Evolutionary conservation across 2,888 invertebrate genomes (phyloP).

Genomic region (Caenorhabditis sp.): DNA sequence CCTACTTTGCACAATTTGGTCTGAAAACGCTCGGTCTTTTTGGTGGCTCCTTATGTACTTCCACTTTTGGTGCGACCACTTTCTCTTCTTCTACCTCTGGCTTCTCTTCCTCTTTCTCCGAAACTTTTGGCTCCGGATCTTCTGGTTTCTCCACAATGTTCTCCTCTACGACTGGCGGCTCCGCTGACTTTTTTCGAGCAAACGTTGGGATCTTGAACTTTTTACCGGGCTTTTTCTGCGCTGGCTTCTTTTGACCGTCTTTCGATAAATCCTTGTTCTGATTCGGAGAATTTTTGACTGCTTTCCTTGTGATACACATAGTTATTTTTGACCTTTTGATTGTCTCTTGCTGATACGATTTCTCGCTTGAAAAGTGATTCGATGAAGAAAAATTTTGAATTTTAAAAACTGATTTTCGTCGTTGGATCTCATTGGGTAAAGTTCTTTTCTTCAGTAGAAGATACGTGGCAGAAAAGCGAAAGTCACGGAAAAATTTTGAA

Average conservation of each 20-base stretch:
- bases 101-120: conserved; percentile 9
- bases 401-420: not conserved
- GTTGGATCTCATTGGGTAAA: too few species aligned
- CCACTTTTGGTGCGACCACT: too few species aligned
- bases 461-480: too few species aligned
- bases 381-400: not conserved
- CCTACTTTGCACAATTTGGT: conserved; percentile 11
- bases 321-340: not conserved
- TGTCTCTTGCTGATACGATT: conserved; percentile 20
- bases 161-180: not conserved
- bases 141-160: conserved; percentile 20
- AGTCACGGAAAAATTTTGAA: too few species aligned
- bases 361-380: not conserved
- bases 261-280: conserved; percentile 8
- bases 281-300: conserved; percentile 17
- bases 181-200: not conserved
- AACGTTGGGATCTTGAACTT: conserved; percentile 6
- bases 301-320: conserved; percentile 47
- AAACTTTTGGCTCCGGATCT: not conserved
- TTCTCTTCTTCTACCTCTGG: not conserved
- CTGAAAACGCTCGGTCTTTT: not conserved
- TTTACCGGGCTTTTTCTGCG: not conserved
- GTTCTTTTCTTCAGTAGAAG: too few species aligned
- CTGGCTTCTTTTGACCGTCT: conserved; percentile 1
- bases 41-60: conserved; percentile 3